These are phyloP conservation scores for Adelges cooleyi DNA, from an alignment of 1,140 invertebrate genomes.

Conservation along the genomic window DNA sequence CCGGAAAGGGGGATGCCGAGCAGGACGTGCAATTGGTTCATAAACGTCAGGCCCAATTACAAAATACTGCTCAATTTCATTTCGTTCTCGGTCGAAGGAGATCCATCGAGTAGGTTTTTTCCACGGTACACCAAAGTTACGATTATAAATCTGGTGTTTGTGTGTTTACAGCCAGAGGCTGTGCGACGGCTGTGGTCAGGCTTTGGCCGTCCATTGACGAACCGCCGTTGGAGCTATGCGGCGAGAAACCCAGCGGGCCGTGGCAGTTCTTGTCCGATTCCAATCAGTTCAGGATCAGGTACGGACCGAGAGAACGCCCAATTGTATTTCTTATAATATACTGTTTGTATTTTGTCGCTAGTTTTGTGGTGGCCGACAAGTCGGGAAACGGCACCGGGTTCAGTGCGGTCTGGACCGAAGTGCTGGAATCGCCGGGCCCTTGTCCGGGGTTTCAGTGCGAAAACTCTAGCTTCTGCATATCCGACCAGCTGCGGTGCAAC, in stretches of 20 bases:
- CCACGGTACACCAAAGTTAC: no score
- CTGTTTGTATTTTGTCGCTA: conserved; percentile 38
- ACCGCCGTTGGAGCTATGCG: conserved; percentile 77
- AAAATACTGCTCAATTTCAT: conserved; percentile 78
- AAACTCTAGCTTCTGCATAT: conserved; percentile 64
- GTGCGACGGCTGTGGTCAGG: conserved; percentile 75
- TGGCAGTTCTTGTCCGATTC: conserved; percentile 76
- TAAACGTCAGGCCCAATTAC: conserved; percentile 66
- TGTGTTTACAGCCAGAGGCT: conserved; percentile 60
- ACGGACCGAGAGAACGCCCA: conserved; percentile 29
- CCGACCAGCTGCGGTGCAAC: conserved; percentile 63
- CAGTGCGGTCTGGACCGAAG: conserved; percentile 80
- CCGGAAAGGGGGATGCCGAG: conserved; percentile 59
- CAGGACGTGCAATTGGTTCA: conserved; percentile 84
- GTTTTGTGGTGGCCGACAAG: conserved; percentile 73
- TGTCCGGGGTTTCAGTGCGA: conserved; percentile 53
- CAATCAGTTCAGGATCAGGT: conserved; percentile 71
- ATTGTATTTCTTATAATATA: no score
- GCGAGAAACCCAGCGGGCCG: conserved; percentile 60
- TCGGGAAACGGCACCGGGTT: conserved; percentile 72
- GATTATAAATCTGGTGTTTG: not conserved
- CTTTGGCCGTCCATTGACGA: conserved; percentile 66
- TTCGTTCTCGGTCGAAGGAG: conserved; percentile 76
- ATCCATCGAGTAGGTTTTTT: conserved; percentile 64
- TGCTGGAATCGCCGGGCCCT: conserved; percentile 44